Evolutionary conservation across 2,797 vertebrate species (phyloP).

Genomic region (Perodicticus potto): DNA sequence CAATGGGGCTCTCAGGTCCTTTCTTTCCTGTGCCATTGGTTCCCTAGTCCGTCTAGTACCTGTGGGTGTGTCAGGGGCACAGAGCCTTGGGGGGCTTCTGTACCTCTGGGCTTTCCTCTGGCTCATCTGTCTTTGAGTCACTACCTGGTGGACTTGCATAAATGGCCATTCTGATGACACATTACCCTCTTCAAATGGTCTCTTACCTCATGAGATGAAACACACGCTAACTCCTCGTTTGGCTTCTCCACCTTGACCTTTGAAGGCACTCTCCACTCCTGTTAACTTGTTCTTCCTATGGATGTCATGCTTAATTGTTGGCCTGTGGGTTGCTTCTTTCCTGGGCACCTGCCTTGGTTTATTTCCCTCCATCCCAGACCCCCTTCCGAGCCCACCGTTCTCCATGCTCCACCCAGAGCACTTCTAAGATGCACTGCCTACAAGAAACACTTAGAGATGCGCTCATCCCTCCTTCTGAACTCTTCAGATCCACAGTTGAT

Average conservation of each 20-base stretch:
- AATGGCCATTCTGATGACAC: background rate
- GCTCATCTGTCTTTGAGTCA: background rate
- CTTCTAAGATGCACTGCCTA: background rate
- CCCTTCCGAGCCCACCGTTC: background rate
- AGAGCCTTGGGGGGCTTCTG: background rate
- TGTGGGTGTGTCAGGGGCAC: too few species aligned
- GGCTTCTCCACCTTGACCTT: background rate
- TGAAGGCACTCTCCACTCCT: background rate
- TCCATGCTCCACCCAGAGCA: background rate
- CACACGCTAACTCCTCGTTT: background rate
- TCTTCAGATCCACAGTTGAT: background rate
- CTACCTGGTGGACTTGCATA: background rate
- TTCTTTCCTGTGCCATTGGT: background rate
- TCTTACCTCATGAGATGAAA: background rate
- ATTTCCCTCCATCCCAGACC: background rate
- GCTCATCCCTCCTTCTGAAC: background rate
- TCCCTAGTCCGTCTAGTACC: background rate
- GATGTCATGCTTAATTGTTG: background rate
- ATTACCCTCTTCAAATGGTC: background rate
- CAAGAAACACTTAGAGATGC: background rate
- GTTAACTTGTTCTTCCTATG: background rate
- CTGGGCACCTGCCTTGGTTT: background rate
- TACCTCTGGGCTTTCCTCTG: background rate
- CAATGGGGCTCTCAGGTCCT: background rate
- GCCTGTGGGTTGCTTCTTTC: background rate